Evolutionary conservation across 2,888 invertebrate genomes (phyloP).

Genomic region (Mongoloraphidia duomilia): DNA sequence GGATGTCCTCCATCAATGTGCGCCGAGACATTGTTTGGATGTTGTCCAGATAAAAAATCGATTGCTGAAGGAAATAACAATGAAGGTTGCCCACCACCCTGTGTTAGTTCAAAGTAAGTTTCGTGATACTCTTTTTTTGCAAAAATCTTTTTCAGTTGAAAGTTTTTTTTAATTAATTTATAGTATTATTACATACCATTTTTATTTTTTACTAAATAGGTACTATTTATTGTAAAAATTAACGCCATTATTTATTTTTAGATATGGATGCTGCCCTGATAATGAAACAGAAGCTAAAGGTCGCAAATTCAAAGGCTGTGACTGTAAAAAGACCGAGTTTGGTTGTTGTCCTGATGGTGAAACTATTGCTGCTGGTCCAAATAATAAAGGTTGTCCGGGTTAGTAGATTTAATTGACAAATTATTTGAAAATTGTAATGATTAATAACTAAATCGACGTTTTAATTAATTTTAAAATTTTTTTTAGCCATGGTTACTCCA

Average conservation of each 20-base stretch:
- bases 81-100: slow-evolving; percentile 62
- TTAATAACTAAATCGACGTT: not conserved
- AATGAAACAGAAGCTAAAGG: slow-evolving; percentile 47
- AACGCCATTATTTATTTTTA: slow-evolving; percentile 25
- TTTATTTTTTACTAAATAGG: slow-evolving; percentile 3
- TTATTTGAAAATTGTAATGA: slow-evolving; percentile 12
- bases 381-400: slow-evolving; percentile 36
- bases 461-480: not conserved
- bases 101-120: slow-evolving; percentile 38
- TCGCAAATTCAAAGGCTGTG: slow-evolving; percentile 7
- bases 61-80: slow-evolving; percentile 66
- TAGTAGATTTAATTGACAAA: no score
- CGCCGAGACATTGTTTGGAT: slow-evolving; percentile 68
- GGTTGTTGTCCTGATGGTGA: slow-evolving; percentile 61
- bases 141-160: not conserved
- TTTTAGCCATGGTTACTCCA: slow-evolving; percentile 12
- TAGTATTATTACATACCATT: not conserved
- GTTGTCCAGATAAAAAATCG: slow-evolving; percentile 67
- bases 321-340: slow-evolving; percentile 23
- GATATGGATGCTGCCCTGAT: slow-evolving; percentile 78
- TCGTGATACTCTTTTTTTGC: not conserved
- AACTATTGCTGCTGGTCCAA: slow-evolving; percentile 48
- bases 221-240: not conserved
- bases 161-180: slow-evolving; percentile 1
- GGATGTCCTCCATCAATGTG: slow-evolving; percentile 69